Base-by-base conservation (phyloP, 2,113 vertebrate genomes). In the Azemiops feae region DNA sequence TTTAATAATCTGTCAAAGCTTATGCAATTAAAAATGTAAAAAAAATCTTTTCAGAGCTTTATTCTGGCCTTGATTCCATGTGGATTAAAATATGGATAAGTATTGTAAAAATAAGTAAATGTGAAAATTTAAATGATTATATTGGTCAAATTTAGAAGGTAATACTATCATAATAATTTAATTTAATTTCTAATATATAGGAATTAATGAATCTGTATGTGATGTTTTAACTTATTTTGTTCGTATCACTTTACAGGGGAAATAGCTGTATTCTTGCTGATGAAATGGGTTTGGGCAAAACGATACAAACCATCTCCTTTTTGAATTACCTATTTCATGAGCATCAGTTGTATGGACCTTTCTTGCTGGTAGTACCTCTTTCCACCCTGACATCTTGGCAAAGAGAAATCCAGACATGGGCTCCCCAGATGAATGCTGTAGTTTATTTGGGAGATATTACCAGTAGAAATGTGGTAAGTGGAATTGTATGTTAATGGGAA, bases 331-430 rank as follows among this genome's bases (percentile, higher is more conserved):
- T 99, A 96, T 99, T 99, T 94, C 97, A 99, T 3, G 99, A 99
- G 20, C 99, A 99, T 96, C 99, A 99, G 5, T 95, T 99, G 14
- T 99, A 99, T 39, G 99, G 99, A 18, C 99, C 99, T 87, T 99
- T 99, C 95, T 93, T 99, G 27, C 96, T 99, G 50, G 99, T 99
- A 1, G 99, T 99, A 22, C 99, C 99, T 7, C 98, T 99, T 45
- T 99, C 99, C 43, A 99, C 99, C 2, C 98, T 99, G n/a, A 99
- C 99, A 4, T 99, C 99, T 88, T 99, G 99, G 99, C 99, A 99
- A 97, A 98, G 99, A 95, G 99, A 99, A 94, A 99, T 99, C 96
- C 98, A 98, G 45, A 98, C 98, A 0, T 99, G 99, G 99, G 99
- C 99, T 88, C 98, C 99, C 89, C 98, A 98, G 69, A 99, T 99